A percentile compares a stretch with the other conserved stretches of the same genome.
These are phyloP conservation scores for Drosophila setifemur DNA, from an alignment of 1,140 invertebrate species.

Conservation along the genomic window DNA sequence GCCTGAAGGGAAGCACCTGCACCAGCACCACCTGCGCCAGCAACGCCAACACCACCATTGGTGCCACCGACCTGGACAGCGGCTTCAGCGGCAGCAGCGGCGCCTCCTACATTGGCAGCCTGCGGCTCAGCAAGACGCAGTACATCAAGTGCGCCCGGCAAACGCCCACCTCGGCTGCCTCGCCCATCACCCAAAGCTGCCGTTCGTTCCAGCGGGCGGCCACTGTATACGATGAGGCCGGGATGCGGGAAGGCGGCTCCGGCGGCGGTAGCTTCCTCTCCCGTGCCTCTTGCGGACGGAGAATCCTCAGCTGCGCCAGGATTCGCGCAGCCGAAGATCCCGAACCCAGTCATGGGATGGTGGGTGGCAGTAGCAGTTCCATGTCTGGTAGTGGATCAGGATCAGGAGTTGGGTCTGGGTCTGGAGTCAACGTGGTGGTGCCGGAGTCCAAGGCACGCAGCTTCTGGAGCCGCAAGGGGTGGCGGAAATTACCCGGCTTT, in stretches of 20 bases:
- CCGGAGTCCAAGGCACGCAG: slow-evolving; percentile 83
- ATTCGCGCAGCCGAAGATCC: slow-evolving; percentile 77
- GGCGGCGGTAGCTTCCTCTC: slow-evolving; percentile 51
- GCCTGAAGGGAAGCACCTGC: slow-evolving; percentile 56
- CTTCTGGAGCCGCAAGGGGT: slow-evolving; percentile 88
- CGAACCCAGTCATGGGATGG: slow-evolving; percentile 46
- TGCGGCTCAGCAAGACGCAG: slow-evolving; percentile 84
- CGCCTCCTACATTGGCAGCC: slow-evolving; percentile 88
- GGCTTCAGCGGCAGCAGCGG: slow-evolving; percentile 91
- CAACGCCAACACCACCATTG: slow-evolving; percentile 54
- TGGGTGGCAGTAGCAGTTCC: not conserved
- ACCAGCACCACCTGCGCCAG: slow-evolving; percentile 68
- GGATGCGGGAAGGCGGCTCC: not conserved
- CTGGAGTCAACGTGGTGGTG: too few species aligned
- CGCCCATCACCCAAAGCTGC: slow-evolving; percentile 55
- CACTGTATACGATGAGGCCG: slow-evolving; percentile 37
- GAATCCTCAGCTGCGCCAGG: slow-evolving; percentile 71
- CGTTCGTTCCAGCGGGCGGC: slow-evolving; percentile 66
- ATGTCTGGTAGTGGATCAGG: not conserved
- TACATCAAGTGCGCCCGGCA: slow-evolving; percentile 73
- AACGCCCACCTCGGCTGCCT: slow-evolving; percentile 39
- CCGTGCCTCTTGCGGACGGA: slow-evolving; percentile 67
- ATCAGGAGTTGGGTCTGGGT: not conserved
- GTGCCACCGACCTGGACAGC: slow-evolving; percentile 87
- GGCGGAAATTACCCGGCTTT: slow-evolving; percentile 90